Conservation (phyloP, 2,797 vertebrate genomes). For the Yasuhikotakia modesta region DNA sequence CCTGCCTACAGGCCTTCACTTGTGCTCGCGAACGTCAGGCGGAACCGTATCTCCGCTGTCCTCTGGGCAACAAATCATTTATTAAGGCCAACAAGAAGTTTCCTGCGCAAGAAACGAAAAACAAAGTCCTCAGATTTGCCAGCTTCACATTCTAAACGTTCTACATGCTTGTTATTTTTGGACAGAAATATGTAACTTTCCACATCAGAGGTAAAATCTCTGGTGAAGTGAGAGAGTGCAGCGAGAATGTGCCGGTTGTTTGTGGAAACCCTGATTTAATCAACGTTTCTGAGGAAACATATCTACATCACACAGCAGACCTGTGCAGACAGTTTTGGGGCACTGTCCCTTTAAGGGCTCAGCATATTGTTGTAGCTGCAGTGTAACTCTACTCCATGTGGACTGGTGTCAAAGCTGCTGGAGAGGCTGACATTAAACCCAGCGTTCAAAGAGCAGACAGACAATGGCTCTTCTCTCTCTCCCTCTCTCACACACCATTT, state of each 20-base stretch:
- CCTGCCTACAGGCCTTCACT: slow-evolving; percentile 22
- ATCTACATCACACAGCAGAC: background rate
- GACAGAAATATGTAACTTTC: background rate
- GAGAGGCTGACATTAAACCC: slow-evolving; percentile 19
- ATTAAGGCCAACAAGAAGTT: slow-evolving; percentile 38
- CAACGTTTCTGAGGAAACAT: background rate
- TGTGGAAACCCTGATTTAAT: background rate
- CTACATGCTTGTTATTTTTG: slow-evolving; percentile 2
- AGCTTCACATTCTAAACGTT: background rate
- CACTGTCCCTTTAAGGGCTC: background rate
- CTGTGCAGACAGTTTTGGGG: background rate
- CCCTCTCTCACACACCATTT: slow-evolving; percentile 22
- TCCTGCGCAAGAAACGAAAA: slow-evolving; percentile 40
- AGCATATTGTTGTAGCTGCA: background rate
- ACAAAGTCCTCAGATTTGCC: slow-evolving; percentile 12
- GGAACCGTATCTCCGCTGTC: slow-evolving; percentile 29
- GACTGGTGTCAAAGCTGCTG: slow-evolving; percentile 9
- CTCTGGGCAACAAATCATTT: slow-evolving; percentile 23
- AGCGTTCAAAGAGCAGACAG: slow-evolving; percentile 17
- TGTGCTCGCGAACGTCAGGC: slow-evolving; percentile 22
- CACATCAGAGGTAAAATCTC: slow-evolving; percentile 5
- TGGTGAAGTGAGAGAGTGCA: background rate
- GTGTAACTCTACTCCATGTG: slow-evolving; percentile 23
- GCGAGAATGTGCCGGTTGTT: background rate
- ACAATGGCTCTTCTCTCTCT: slow-evolving; percentile 37